A percentile compares a stretch with the other conserved stretches of the same genome.
Evolutionary conservation across 2,797 vertebrate genomes (phyloP).

Genomic region (Lepilemur septentrionalis): DNA sequence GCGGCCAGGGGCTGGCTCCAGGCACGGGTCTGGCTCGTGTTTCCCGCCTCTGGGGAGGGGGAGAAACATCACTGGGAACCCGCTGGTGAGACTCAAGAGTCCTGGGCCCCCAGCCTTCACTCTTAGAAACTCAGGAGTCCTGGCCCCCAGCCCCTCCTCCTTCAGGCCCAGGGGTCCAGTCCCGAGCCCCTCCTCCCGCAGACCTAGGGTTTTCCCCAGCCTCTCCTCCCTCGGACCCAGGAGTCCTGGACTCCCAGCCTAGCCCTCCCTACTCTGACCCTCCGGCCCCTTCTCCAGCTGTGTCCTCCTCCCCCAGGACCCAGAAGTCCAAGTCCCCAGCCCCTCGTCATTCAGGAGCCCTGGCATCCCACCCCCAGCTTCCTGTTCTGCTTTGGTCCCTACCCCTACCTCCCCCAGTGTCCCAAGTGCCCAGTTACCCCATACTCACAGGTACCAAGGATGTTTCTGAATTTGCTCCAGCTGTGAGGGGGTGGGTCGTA

Average conservation of each 20-base stretch:
- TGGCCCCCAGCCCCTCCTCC: no score
- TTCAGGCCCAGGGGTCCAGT: neutral
- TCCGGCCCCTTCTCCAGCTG: neutral
- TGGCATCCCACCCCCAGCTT: neutral
- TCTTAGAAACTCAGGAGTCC: neutral
- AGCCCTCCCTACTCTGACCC: neutral
- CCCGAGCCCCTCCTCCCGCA: neutral
- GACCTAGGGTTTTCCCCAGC: neutral
- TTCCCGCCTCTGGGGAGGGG: slow-evolving; percentile 87
- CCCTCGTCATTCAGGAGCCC: neutral
- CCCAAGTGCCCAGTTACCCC: neutral
- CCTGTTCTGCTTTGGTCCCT: neutral
- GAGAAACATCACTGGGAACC: neutral
- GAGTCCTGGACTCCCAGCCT: neutral
- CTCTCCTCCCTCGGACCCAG: neutral
- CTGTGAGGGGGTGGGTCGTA: slow-evolving; percentile 78
- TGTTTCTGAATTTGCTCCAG: slow-evolving; percentile 96
- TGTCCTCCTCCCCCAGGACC: neutral
- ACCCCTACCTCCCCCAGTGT: neutral
- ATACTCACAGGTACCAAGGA: slow-evolving; percentile 95
- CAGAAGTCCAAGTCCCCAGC: neutral
- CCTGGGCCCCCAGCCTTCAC: neutral
- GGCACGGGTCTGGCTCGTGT: slow-evolving; percentile 90
- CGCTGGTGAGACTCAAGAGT: neutral
- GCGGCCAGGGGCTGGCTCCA: slow-evolving; percentile 91